Conservation (phyloP, 92 coral and sea anemone species). For the Phenganax subtilis region DNA sequence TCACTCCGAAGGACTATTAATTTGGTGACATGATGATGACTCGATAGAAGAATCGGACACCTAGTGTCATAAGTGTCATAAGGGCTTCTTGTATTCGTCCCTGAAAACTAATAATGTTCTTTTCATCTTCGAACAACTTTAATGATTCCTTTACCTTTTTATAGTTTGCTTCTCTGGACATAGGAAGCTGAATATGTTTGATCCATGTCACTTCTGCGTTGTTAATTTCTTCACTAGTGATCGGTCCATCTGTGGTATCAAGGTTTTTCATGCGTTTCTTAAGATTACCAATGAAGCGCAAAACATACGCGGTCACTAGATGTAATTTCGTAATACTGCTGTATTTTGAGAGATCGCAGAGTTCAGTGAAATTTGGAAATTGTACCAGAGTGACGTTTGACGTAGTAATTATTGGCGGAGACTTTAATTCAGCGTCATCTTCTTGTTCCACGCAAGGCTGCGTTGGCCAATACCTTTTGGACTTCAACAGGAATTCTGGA, state of each 20-base stretch:
- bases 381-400: not conserved
- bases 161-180: not conserved
- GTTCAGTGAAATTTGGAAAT: conserved; percentile 1
- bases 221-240: too few relatives aligned
- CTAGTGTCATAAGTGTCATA: conserved; percentile 6
- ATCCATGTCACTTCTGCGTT: too few relatives aligned
- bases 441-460: not conserved
- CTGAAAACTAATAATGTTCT: not conserved
- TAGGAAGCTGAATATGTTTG: too few relatives aligned
- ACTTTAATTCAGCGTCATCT: conserved; percentile 16
- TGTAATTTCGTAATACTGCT: not conserved
- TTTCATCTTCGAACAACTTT: conserved; percentile 14
- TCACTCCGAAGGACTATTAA: not conserved
- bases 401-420: not conserved
- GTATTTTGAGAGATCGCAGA: not conserved
- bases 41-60: not conserved
- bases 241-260: not conserved
- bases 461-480: conserved; percentile 19
- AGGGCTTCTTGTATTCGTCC: conserved; percentile 13
- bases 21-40: not conserved
- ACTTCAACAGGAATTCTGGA: conserved; percentile 4
- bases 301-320: not conserved
- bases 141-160: not conserved
- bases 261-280: not conserved
- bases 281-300: not conserved